Evolutionary conservation across 35 echinoderm and acorn worm species (phyloP), one percentile per base, ranked within the genome.

Genomic region (Lytechinus variegatus): DNA sequence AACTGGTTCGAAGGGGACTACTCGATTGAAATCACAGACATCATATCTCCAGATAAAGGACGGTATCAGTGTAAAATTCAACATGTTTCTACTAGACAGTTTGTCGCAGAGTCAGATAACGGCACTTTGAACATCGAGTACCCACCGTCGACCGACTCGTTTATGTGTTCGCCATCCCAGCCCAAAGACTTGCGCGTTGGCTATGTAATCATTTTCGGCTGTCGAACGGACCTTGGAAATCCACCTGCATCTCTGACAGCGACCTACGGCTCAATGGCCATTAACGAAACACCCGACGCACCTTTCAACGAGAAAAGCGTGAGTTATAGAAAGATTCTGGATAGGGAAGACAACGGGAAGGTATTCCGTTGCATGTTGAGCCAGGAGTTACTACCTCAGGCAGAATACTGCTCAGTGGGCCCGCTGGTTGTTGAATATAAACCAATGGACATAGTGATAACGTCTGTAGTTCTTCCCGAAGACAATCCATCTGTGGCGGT

Each of bases 261-360:
- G n/a, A 53, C 52, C 52, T 27, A 53, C 27, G 92, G 56, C 28
- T 55, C 52, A 10, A 3, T 10, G 10, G 14, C 92, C 2, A 10
- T 93, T 5, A 93, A 93, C 27, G 52, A 27, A 56, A 93, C 91
- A 3, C 16, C 53, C 9, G 52, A 93, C 10, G 10, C 9, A 27
- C 8, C 10, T 21, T 4, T 1, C 2, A 54, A 54, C 9, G n/a
- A 54, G 6, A 93, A 9, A 8, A 56, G 28, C 53, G 9, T 56
- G 12, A 54, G 10, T 27, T 93, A 21, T 54, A 16, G 24, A 28
- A 93, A 55, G 24, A 27, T 12, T 28, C 28, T 93, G n/a, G 53
- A 56, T 12, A 93, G 21, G 29, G 92, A 93, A 56, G 92, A 93
- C n/a, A 93, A 93, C 53, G 92, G 92, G 13, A 93, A 93, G n/a